These are phyloP conservation scores for Anthoscopus minutus DNA, from an alignment of 2,113 vertebrate species.

Conservation along the genomic window DNA sequence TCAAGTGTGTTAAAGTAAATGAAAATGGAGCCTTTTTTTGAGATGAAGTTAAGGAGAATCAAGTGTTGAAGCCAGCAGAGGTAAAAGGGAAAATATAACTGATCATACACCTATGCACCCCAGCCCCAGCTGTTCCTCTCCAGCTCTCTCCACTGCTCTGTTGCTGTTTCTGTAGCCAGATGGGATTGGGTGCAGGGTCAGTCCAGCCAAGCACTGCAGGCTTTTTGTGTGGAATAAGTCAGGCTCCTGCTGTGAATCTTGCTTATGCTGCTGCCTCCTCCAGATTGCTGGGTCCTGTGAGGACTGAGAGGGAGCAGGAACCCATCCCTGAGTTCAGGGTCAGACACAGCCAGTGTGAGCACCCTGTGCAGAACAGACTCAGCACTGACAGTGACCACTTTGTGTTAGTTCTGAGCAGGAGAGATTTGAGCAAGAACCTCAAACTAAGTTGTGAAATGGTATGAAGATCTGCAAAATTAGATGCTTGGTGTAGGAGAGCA, in stretches of 20 bases:
- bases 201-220: not conserved
- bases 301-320: not conserved
- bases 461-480: not conserved
- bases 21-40: not conserved
- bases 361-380: not conserved
- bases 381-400: not conserved
- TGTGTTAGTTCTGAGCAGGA: not conserved
- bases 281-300: fast-evolving
- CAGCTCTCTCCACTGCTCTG: not conserved
- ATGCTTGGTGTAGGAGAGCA: not conserved
- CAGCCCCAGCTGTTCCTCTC: not conserved
- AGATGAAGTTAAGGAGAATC: not conserved
- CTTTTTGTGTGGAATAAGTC: not conserved
- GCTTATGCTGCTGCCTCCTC: not conserved
- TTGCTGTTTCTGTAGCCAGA: not conserved
- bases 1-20: not conserved
- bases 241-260: not conserved
- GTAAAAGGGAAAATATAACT: not conserved
- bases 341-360: not conserved
- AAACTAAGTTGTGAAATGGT: not conserved
- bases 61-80: not conserved
- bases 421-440: not conserved
- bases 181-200: not conserved
- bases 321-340: not conserved
- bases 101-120: not conserved